Evolutionary conservation across 2,797 vertebrate genomes (phyloP).

Genomic region (Danio kyathit): DNA sequence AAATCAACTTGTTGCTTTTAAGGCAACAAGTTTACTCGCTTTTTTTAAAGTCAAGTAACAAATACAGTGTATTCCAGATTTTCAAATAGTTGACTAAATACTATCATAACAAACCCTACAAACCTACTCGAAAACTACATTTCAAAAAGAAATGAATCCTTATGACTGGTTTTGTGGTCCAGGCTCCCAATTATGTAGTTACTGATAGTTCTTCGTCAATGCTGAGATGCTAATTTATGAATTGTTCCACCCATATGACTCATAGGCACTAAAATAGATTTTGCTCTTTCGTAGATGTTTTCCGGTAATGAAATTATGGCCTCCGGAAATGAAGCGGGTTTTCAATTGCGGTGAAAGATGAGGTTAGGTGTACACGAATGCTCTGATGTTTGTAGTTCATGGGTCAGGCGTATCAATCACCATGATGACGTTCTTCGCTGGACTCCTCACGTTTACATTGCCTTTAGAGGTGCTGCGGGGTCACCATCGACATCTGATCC

Average conservation of each 20-base stretch:
- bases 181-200: no score
- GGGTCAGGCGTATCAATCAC: slow-evolving; percentile 29
- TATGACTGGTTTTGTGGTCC: no score
- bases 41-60: no score
- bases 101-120: no score
- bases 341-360: slow-evolving; percentile 49
- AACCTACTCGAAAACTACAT: no score
- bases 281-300: neutral
- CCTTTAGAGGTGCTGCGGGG: neutral
- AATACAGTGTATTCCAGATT: no score
- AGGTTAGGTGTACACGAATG: slow-evolving; percentile 41
- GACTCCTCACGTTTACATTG: slow-evolving; percentile 9
- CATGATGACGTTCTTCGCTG: slow-evolving; percentile 14
- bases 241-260: neutral
- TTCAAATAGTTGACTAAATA: no score
- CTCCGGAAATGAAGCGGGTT: slow-evolving; percentile 30
- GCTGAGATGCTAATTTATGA: neutral
- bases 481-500: neutral
- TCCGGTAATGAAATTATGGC: slow-evolving; percentile 20
- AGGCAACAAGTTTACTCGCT: no score
- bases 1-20: no score
- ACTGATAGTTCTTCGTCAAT: neutral
- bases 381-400: slow-evolving; percentile 40
- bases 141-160: no score
- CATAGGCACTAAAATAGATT: neutral